Evolutionary conservation across 2,113 vertebrate species (phyloP).

Genomic region (Crotophaga sulcirostris): DNA sequence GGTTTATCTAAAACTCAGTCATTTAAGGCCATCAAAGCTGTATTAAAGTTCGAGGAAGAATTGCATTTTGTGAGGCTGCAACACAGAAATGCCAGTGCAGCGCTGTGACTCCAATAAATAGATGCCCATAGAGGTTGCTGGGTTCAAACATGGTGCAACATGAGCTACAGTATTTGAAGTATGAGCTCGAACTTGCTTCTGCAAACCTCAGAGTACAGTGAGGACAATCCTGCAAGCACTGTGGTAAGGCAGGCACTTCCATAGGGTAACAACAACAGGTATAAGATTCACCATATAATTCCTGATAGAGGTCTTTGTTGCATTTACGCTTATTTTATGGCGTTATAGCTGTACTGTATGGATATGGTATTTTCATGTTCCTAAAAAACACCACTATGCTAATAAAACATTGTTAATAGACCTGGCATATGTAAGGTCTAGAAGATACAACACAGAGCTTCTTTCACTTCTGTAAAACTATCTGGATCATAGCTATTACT

Average conservation of each 20-base stretch:
- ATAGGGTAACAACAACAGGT: not conserved
- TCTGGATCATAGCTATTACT: not conserved
- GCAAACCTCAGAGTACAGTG: not conserved
- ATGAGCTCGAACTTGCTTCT: not conserved
- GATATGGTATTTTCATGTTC: not conserved
- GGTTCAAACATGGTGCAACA: not conserved
- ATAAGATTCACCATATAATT: not conserved
- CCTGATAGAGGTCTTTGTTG: not conserved
- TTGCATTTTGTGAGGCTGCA: not conserved
- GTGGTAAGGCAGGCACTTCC: not conserved
- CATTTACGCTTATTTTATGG: not conserved
- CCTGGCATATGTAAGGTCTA: not conserved
- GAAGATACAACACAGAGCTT: not conserved
- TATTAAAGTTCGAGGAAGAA: not conserved
- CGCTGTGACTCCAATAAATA: not conserved
- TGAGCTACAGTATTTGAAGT: not conserved
- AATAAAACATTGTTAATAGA: not conserved
- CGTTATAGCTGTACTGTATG: not conserved
- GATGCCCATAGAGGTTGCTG: not conserved
- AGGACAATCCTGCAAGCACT: not conserved
- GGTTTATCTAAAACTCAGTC: not conserved
- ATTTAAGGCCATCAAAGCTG: not conserved
- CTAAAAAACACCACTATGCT: not conserved
- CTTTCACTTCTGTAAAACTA: not conserved
- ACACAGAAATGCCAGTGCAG: not conserved